Evolutionary conservation across 2,113 vertebrate species (phyloP).

Genomic region (Tragelaphus buxtoni): DNA sequence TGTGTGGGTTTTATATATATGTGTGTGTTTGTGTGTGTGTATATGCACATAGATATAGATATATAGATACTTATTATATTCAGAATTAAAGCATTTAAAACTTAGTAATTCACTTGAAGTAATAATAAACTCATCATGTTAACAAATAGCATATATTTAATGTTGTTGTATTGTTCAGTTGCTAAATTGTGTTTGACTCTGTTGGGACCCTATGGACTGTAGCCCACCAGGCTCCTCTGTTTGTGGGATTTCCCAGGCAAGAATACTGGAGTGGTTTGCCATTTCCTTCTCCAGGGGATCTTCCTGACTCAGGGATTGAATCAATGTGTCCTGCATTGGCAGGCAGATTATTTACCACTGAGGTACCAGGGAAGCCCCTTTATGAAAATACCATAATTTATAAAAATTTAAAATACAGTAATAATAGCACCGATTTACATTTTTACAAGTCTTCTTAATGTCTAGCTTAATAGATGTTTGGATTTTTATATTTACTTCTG

Average conservation of each 20-base stretch:
- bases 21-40: background rate
- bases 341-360: background rate
- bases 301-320: background rate
- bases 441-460: background rate
- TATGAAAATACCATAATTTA: background rate
- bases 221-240: background rate
- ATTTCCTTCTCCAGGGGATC: background rate
- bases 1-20: background rate
- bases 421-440: background rate
- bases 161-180: background rate
- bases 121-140: background rate
- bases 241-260: background rate
- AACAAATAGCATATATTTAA: background rate
- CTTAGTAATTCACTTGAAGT: background rate
- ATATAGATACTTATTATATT: background rate
- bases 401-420: background rate
- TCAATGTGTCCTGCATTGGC: background rate
- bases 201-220: background rate
- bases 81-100: background rate
- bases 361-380: background rate
- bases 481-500: background rate
- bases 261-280: background rate
- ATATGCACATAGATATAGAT: background rate
- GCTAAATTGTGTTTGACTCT: background rate
- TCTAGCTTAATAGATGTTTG: background rate